Evolutionary conservation across 1,140 invertebrate genomes (phyloP), one percentile per base, ranked within the genome.

Genomic region (Rhyzopertha dominica): DNA sequence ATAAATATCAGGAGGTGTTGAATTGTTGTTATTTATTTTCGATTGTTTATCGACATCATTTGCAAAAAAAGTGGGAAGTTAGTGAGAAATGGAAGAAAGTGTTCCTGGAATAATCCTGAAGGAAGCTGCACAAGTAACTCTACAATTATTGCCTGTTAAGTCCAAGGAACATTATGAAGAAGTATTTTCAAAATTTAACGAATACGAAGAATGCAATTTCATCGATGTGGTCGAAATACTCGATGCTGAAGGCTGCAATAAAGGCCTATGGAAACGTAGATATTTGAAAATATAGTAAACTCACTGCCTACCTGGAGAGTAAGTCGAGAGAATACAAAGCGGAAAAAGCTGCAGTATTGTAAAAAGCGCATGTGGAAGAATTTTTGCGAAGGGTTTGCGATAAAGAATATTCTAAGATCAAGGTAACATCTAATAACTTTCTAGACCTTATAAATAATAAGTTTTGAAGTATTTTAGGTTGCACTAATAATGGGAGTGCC

Each of bases 321-420:
- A 14, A 35, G 13, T 44, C 43, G 2, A 41, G 23, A 19, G 50
- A 47, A 14, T 49, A 29, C 18, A 28, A 38, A 36, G 10, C 20
- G n/a, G 47, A 49, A 23, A 52, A 53, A 47, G 14, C 43, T 2
- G 44, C 43, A 13, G 26, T 45, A 8, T 44, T 49, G 14, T 25
- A 25, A 28, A 10, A 14, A 20, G 12, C 38, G 28, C 25, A 45
- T 14, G 20, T 45, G 30, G 16, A 45, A 24, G 26, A 26, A 35
- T 49, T 45, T 31, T 17, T 45, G 8, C 31, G 4, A 19, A 25
- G 25, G 34, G 35, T 36, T 45, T 13, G 26, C 22, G 47, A 45
- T 44, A 17, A 45, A 18, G 5, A 24, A 19, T 45, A 45, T 35
- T 45, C 45, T 16, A 37, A 7, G 12, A 16, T 28, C 7, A 49